Conservation (phyloP, 1,140 invertebrate species). For the Gonatopus flavifemur region DNA sequence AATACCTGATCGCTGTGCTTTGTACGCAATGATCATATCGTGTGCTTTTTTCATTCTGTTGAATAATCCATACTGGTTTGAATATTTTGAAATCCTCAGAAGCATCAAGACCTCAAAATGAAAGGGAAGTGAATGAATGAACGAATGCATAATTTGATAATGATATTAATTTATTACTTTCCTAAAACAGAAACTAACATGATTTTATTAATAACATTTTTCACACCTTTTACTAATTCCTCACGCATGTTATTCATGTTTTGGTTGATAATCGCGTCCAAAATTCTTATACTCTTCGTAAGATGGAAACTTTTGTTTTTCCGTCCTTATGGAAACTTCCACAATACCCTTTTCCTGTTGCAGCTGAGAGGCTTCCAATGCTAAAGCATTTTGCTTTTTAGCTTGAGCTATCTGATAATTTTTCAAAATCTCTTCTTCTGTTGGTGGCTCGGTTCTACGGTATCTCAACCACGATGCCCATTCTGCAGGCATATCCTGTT, state of each 20-base stretch:
- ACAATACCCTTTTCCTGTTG: neutral
- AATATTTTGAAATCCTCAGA: too few relatives aligned
- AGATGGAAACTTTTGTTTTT: conserved; percentile 29
- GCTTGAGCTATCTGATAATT: conserved; percentile 71
- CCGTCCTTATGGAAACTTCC: neutral
- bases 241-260: conserved; percentile 2
- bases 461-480: conserved; percentile 83
- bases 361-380: conserved; percentile 56
- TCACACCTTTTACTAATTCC: conserved; percentile 6
- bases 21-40: too few relatives aligned
- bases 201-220: too few relatives aligned
- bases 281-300: conserved; percentile 44
- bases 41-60: neutral
- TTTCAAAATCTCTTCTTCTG: conserved; percentile 69
- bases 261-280: conserved; percentile 25
- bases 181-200: too few relatives aligned
- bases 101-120: too few relatives aligned
- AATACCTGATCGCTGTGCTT: too few relatives aligned
- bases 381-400: conserved; percentile 75
- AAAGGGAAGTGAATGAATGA: too few relatives aligned
- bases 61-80: neutral
- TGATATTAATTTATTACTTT: too few relatives aligned
- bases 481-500: conserved; percentile 75
- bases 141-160: too few relatives aligned
- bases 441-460: conserved; percentile 68